These are phyloP conservation scores for Oxyruncus cristatus DNA, from an alignment of 2,113 vertebrate genomes.

Conservation along the genomic window DNA sequence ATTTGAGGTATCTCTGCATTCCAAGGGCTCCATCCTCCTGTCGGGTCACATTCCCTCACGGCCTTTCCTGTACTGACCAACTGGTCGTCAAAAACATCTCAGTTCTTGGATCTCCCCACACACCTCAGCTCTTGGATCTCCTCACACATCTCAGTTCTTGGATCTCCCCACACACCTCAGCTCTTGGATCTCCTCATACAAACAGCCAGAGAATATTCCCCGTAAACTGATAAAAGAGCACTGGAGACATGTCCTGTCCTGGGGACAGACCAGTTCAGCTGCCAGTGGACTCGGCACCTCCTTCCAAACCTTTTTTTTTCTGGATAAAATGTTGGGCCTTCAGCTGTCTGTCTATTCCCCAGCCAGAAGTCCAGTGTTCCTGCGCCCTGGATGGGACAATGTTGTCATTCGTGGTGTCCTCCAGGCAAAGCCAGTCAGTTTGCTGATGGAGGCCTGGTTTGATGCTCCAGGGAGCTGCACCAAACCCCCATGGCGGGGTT, in stretches of 20 bases:
- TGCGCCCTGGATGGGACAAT: background rate
- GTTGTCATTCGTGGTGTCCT: background rate
- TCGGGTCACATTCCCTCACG: background rate
- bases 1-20: background rate
- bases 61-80: background rate
- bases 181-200: background rate
- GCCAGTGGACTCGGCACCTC: background rate
- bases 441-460: background rate
- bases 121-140: no score
- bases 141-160: no score
- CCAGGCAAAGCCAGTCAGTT: background rate
- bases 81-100: background rate
- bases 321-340: background rate
- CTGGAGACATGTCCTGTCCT: rapidly evolving
- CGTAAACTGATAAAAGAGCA: rapidly evolving
- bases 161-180: no score
- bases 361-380: background rate
- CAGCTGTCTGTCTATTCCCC: background rate
- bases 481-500: background rate
- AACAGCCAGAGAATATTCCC: background rate
- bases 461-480: background rate
- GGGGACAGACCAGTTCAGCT: background rate
- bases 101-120: no score
- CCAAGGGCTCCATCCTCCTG: background rate
- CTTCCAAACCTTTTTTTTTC: background rate